These are phyloP conservation scores for Odontothrips loti DNA, from an alignment of 2,888 invertebrate genomes.

Conservation along the genomic window DNA sequence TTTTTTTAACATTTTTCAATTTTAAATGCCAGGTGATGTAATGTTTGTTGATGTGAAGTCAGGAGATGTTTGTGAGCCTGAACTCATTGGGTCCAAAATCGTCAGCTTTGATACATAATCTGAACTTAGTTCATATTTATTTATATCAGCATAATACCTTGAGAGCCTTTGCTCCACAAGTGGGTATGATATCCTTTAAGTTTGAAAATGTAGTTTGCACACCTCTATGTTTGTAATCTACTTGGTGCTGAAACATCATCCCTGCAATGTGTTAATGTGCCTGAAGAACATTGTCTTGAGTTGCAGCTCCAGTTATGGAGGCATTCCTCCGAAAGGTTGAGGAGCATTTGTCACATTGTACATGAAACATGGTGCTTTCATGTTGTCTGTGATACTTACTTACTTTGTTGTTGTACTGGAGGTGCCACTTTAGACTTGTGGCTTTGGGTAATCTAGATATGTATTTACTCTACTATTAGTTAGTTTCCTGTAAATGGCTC, in stretches of 20 bases:
- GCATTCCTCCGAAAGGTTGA: no score
- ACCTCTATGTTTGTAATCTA: not conserved
- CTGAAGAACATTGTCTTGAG: not conserved
- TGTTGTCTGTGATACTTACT: constrained; percentile 1
- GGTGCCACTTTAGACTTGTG: not conserved
- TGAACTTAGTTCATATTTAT: no score
- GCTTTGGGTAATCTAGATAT: not conserved
- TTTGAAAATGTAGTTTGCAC: not conserved
- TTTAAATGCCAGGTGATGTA: no score
- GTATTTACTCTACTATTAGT: no score
- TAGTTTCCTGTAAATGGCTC: not conserved
- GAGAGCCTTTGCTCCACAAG: no score
- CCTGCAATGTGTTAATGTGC: not conserved
- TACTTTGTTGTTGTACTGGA: not conserved
- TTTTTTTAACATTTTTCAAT: no score
- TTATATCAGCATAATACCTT: no score
- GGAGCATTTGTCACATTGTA: not conserved
- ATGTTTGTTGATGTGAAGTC: no score
- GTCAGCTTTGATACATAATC: no score
- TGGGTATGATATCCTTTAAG: not conserved
- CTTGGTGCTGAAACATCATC: no score
- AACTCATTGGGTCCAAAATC: no score
- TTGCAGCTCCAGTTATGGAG: not conserved
- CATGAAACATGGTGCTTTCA: not conserved
- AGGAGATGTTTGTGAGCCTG: no score